Evolutionary conservation across 2,113 vertebrate genomes (phyloP).

Genomic region (Leucoraja erinaceus): DNA sequence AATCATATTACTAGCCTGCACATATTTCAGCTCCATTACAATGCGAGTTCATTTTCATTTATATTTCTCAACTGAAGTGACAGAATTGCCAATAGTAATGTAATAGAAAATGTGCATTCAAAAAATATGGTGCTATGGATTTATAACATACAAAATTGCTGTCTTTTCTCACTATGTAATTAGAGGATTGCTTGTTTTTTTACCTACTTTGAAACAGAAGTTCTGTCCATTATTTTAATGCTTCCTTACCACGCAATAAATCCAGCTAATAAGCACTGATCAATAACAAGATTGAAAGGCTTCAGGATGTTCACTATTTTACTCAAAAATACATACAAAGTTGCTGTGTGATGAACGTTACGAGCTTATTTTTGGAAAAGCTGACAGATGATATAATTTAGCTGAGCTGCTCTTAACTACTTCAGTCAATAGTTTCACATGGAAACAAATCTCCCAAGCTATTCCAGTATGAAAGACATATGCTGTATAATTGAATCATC

Average conservation of each 20-base stretch:
- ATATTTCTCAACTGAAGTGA: neutral
- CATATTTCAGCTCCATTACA: slow-evolving; percentile 13
- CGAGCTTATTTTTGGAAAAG: slow-evolving; percentile 34
- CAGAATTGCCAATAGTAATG: neutral
- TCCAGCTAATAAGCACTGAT: slow-evolving; percentile 37
- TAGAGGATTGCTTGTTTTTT: slow-evolving; percentile 22
- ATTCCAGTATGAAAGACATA: slow-evolving; percentile 33
- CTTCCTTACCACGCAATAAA: slow-evolving; percentile 12
- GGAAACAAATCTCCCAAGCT: slow-evolving; percentile 22
- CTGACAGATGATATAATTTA: slow-evolving; percentile 37
- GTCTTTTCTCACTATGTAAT: slow-evolving; percentile 24
- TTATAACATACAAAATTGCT: neutral
- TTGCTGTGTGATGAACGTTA: slow-evolving; percentile 35
- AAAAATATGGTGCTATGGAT: neutral
- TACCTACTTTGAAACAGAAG: slow-evolving; percentile 16
- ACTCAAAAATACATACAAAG: slow-evolving; percentile 36
- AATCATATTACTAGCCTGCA: neutral
- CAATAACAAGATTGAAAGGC: slow-evolving; percentile 37
- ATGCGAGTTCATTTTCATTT: neutral
- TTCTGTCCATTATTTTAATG: slow-evolving; percentile 32
- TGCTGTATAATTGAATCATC: slow-evolving; percentile 38
- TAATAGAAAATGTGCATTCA: slow-evolving; percentile 20
- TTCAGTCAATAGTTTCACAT: slow-evolving; percentile 35
- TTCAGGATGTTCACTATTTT: slow-evolving; percentile 30
- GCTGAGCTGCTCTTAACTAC: slow-evolving; percentile 32